Base-by-base conservation (phyloP, 2,888 invertebrate species). In the Itoplectis maculator region DNA sequence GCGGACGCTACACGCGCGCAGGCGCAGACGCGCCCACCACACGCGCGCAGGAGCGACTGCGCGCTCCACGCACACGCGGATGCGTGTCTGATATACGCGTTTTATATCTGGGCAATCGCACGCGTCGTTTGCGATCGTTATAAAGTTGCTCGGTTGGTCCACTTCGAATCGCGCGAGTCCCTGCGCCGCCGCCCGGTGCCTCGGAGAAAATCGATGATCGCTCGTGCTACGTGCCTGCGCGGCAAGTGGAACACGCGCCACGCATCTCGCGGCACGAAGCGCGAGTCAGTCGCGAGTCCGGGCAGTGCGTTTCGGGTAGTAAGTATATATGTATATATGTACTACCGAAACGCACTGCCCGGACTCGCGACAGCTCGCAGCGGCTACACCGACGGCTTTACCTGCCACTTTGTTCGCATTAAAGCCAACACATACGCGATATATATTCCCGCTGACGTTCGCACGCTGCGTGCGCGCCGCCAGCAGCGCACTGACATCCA, bases 141-240 rank as follows among this genome's bases (percentile, higher is more conserved):
- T 70, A 74, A 78, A 74, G 82, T 47, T 54, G 65, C 69, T 78
- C 65, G 69, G 68, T 75, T 82, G 82, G 82, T 79, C 82, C 78
- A 82, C 82, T 79, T 82, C 56, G 78, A 70, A 35, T 73, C 18
- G 77, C 63, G 66, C 54, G 61, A 74, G 65, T 73, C 73, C 72
- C 65, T 15, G 15, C 51, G n/a, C n/a, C 20, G 63, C 9, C 29
- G 18, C 35, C n/a, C 29, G 49, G 18, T 49, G 59, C 29, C 37
- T 59, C 42, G 66, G 82, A 79, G 78, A 82, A 79, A 82, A 82
- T 82, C 82, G 82, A 79, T 82, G 82, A 82, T 82, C 79, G 79
- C 82, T 75, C 82, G 82, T 79, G 82, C 79, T 82, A 75, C 79
- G 82, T 75, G 82, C 82, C 70, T 70, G 82, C 82, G 54, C 61